Base-by-base conservation (phyloP, 1,140 invertebrate species). In the Eumaeus atala region DNA sequence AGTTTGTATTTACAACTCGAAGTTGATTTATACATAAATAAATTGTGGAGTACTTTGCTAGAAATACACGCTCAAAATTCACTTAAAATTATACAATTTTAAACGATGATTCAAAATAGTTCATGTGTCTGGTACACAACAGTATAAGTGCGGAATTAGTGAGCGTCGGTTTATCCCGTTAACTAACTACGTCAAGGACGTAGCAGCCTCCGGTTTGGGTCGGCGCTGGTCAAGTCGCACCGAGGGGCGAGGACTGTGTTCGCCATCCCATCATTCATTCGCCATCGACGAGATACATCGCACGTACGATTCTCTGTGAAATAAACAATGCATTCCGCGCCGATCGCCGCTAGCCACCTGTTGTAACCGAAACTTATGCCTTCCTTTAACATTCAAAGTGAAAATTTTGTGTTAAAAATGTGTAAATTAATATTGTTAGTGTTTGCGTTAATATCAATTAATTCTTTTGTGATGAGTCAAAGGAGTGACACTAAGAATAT, bases 311-410 rank as follows among this genome's bases (percentile, higher is more conserved):
- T 49, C 56, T 56, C 49, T 48, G 44, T 40, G 47, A 62, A 64
- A 68, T 75, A 81, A 80, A 78, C 75, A 72, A 77, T 82, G 72
- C 60, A 62, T 56, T 67, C 49, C 64, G 70, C 58, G 65, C 58
- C 61, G 66, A 80, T 63, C 68, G 76, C 77, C 67, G 61, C 21
- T 61, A 51, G 62, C 67, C 74, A 80, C 67, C 74, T 74, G 77
- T 72, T 72, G 62, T 83, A 70, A 74, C 64, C 59, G 61, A 40
- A 38, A 42, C 36, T 33, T 63, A 65, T 64, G 60, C 58, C 60
- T 60, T 61, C 60, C 14, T 50, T 14, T 51, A 57, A 56, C 35
- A 37, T 60, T 38, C 51, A 40, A 36, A 47, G 11, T 34, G 51
- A 16, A 58, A 56, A 57, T 59, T 61, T 59, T 63, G 51, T 67